Percentiles rank a stretch among this genome's conserved stretches.
Conservation (phyloP, 2,113 vertebrate genomes). For the Erinaceus europaeus region DNA sequence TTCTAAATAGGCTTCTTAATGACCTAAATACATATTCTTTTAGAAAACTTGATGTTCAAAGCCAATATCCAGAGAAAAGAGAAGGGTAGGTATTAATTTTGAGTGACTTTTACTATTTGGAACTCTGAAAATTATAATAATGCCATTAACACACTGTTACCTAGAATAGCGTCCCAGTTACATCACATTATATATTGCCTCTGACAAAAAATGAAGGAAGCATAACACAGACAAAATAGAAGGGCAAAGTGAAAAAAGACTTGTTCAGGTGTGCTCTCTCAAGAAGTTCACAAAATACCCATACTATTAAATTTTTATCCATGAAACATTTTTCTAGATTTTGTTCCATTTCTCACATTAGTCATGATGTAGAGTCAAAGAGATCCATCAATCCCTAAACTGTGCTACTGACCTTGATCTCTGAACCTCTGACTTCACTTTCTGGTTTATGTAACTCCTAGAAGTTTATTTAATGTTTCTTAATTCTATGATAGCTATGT, state of each 20-base stretch:
- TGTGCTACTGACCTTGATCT: neutral
- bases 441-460: neutral
- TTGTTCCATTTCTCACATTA: neutral
- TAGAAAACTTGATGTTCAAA: neutral
- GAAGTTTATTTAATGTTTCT: neutral
- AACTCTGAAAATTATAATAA: too few relatives aligned
- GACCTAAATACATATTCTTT: neutral
- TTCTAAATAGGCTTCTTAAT: slow-evolving; percentile 9
- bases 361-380: neutral
- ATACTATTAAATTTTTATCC: neutral
- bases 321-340: neutral
- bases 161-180: neutral
- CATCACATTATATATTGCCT: neutral
- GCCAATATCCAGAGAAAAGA: neutral
- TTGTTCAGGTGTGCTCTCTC: neutral
- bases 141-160: neutral
- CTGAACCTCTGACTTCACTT: neutral
- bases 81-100: neutral
- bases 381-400: neutral
- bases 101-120: neutral
- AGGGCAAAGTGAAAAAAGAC: neutral
- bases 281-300: slow-evolving; percentile 27
- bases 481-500: neutral
- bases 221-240: neutral
- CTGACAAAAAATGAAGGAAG: neutral